Base-by-base conservation (phyloP, 2,797 vertebrate genomes). In the Lithobates sylvaticus region DNA sequence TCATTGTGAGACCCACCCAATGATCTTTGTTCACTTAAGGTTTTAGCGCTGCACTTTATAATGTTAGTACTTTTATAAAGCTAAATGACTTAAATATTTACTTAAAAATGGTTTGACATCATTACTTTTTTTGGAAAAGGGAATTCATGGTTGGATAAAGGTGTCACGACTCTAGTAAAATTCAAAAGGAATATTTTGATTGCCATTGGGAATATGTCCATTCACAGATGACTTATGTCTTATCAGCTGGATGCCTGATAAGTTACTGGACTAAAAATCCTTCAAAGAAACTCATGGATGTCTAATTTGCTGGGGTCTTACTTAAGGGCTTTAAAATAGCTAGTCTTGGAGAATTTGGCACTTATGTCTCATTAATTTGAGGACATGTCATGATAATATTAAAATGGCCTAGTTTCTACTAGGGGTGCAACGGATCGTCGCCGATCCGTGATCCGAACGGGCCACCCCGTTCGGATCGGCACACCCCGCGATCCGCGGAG, bases 321-420 rank as follows among this genome's bases (percentile, higher is more conserved):
- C 68, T 78, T 39, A 78, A 78, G 78, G 58, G 74, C 50, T 79
- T 85, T 73, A 73, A 61, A 27, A 21, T 72, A 73, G 18, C 26
- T 15, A 70, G 75, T 64, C 75, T 75, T 71, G 47, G 83, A 36
- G 34, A 85, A 72, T 61, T 73, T 85, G 39, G 76, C 76, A 78
- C 68, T 84, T 84, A 61, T 39, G 18, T 47, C 76, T 85, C 13
- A 72, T 85, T 85, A 73, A 73, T 61, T 84, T 84, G 76, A 85
- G 61, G 50, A 73, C 26, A 47, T 78, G 76, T 72, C 68, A 73
- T 36, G 36, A 84, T 84, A 84, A 78, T 73, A 69, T 73, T 78
- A 72, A 78, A 84, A 73, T 85, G 83, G 10, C 83, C 75, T 78
- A 84, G 50, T 71, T 85, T 72, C 54, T 72, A 26, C 34, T n/a